These are phyloP conservation scores for Lemur catta DNA, from an alignment of 2,797 vertebrate genomes.

Conservation along the genomic window DNA sequence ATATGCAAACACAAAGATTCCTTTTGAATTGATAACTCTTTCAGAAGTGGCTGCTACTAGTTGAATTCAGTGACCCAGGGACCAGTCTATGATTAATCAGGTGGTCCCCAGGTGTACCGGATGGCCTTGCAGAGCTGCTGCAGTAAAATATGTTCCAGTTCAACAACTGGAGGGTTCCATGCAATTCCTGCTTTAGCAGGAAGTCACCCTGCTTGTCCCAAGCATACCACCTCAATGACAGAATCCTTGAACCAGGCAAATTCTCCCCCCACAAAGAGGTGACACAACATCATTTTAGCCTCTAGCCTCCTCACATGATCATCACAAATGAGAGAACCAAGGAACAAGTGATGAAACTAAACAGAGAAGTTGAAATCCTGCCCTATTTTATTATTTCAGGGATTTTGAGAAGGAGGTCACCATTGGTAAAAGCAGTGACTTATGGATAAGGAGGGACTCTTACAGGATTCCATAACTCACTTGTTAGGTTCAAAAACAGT, in stretches of 20 bases:
- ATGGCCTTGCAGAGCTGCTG: not conserved
- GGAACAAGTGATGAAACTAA: not conserved
- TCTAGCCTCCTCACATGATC: not conserved
- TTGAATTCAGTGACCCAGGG: slow-evolving; percentile 33
- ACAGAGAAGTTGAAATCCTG: not conserved
- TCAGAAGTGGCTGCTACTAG: not conserved
- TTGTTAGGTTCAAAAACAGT: not conserved
- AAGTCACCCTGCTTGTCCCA: accelerated
- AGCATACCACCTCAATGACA: not conserved
- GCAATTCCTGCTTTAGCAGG: not conserved
- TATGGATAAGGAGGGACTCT: not conserved
- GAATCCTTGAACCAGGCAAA: not conserved
- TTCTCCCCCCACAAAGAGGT: slow-evolving; percentile 3
- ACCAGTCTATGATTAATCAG: not conserved
- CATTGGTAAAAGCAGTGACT: not conserved
- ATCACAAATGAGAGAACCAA: not conserved
- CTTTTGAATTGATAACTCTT: slow-evolving; percentile 59
- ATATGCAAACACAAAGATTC: slow-evolving; percentile 45
- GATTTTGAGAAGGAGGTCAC: not conserved
- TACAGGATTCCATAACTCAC: not conserved
- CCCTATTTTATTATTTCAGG: not conserved
- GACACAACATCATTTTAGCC: not conserved
- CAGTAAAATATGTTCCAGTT: not conserved
- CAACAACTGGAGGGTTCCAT: not conserved
- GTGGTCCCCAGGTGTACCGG: not conserved